Base-by-base conservation (phyloP, 2,797 vertebrate genomes). In the Cyprinella venusta region DNA sequence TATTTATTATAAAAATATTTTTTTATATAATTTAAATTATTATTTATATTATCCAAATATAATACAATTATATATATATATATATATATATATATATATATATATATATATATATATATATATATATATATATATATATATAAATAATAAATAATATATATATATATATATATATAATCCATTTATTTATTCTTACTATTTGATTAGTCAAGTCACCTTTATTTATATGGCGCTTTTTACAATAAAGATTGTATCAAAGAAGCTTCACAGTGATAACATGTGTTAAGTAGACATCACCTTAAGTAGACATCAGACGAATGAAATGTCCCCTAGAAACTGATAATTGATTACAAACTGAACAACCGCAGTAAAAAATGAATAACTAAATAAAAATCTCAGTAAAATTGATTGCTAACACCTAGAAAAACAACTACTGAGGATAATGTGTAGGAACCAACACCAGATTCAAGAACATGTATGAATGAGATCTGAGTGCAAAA, bases 401-500 rank as follows among this genome's bases (percentile, higher is more conserved):
- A 6, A 24, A 59, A 59, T 5, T 13, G 4, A 48, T 9, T 26
- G 15, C 24, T 50, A 10, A 30, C 6, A 42, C 6, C 40, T 24
- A 42, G 21, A 42, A 38, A 50, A 16, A 26, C 56, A 59, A 24
- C 15, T 12, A 19, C 1, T 18, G 8, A 30, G 26, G 45, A 72
- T 33, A 19, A 26, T 63, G 24, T 72, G 48, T 30, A 13, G 30
- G 9, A 21, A 72, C 26, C 70, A 52, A 36, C 48, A 52, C 8
- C 26, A 52, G 9, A 54, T 24, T 18, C 72, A 26, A 63, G 59
- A 63, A 16, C 6, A 33, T 54, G 8, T 59, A 76, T 42, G 71
- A 81, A 45, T 45, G 69, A 71, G 68, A 76, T 64, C 8, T 65
- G 50, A 64, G 61, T 9, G 42, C 48, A 56, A 74, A 33, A 63